Conservation (phyloP, 2,888 invertebrate genomes). For the Microchrysa polita region DNA sequence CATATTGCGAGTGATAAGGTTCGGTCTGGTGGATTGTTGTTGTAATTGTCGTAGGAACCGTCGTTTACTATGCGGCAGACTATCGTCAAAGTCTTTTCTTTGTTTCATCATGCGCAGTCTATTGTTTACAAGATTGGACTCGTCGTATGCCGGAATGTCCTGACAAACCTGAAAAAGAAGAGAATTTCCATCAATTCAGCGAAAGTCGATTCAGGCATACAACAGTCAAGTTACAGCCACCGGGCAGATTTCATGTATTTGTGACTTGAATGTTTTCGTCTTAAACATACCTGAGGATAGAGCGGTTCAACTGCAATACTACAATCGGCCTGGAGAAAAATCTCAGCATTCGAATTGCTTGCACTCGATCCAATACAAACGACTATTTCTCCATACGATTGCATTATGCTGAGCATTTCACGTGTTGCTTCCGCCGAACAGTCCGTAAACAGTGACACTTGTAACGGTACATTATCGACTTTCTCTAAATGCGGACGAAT, state of each 20-base stretch:
- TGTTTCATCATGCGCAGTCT: conserved; percentile 51
- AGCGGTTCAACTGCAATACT: conserved; percentile 93
- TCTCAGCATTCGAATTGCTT: conserved; percentile 84
- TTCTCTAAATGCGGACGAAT: conserved; percentile 94
- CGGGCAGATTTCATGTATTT: too few relatives aligned
- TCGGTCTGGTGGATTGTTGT: conserved; percentile 44
- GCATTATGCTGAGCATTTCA: conserved; percentile 95
- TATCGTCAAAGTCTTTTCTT: conserved; percentile 42
- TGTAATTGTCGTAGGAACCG: conserved; percentile 28
- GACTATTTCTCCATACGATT: conserved; percentile 93
- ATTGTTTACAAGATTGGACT: conserved; percentile 62
- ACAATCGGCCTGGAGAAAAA: conserved; percentile 92
- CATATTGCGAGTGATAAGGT: conserved; percentile 60
- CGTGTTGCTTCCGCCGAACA: conserved; percentile 91
- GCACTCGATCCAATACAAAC: conserved; percentile 93
- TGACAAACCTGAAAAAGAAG: conserved; percentile 52
- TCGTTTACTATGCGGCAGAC: neutral
- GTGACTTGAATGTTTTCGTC: too few relatives aligned
- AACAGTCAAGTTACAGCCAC: too few relatives aligned
- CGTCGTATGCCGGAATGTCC: conserved; percentile 61
- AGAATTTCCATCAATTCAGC: neutral
- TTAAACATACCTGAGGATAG: conserved; percentile 85
- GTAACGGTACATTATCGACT: conserved; percentile 96
- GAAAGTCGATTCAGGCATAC: neutral
- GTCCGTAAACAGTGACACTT: conserved; percentile 97